Conservation (phyloP, 2,888 invertebrate genomes). For the Alentia gelatinosa region DNA sequence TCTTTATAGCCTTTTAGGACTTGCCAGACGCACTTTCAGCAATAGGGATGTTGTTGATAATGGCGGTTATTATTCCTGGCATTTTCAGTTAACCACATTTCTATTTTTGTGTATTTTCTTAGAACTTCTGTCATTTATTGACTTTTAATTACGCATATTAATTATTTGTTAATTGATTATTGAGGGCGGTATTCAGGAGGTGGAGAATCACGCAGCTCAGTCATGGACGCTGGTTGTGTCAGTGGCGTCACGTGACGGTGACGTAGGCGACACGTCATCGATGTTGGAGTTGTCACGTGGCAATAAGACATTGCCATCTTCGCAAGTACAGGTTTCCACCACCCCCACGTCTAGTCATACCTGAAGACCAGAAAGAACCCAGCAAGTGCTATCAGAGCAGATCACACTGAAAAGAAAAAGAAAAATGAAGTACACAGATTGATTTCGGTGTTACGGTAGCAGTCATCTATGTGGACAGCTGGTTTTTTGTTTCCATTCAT, state of each 20-base stretch:
- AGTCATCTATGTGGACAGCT: too few relatives aligned
- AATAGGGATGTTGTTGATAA: too few relatives aligned
- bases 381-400: constrained; percentile 3
- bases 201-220: neutral
- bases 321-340: constrained; percentile 32
- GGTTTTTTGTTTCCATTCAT: too few relatives aligned
- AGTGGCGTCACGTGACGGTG: constrained; percentile 18
- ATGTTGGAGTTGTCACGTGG: neutral
- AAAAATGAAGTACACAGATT: too few relatives aligned
- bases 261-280: constrained; percentile 15
- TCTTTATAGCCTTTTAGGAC: too few relatives aligned
- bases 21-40: too few relatives aligned
- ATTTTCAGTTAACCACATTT: too few relatives aligned
- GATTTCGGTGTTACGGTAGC: too few relatives aligned
- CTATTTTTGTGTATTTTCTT: too few relatives aligned
- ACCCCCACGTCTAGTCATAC: constrained; percentile 44
- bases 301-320: constrained; percentile 22
- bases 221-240: constrained; percentile 44
- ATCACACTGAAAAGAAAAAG: constrained; percentile 32
- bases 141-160: too few relatives aligned
- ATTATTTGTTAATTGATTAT: neutral
- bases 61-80: too few relatives aligned
- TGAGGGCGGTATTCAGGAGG: neutral
- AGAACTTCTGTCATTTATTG: too few relatives aligned
- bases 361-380: neutral